A percentile compares a stretch with the other conserved stretches of the same genome.
These are phyloP conservation scores for Eonycteris spelaea DNA, from an alignment of 2,113 vertebrate genomes.

Conservation along the genomic window DNA sequence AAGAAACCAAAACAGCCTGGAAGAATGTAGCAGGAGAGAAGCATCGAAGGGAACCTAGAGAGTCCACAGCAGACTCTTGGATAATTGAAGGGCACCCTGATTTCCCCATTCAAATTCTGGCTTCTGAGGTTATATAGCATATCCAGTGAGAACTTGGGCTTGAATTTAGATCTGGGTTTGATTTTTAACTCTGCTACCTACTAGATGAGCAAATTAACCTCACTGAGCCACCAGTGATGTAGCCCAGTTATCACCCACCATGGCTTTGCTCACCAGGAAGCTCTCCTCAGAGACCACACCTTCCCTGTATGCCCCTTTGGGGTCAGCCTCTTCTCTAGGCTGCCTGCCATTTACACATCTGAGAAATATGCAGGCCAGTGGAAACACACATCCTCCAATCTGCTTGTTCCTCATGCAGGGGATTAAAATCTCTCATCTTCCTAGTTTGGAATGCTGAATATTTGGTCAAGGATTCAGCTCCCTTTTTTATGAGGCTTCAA, in stretches of 20 bases:
- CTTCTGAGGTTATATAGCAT: not conserved
- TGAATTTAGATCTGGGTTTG: not conserved
- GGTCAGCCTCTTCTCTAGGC: not conserved
- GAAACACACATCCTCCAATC: not conserved
- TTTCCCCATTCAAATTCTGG: not conserved
- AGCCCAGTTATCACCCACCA: not conserved
- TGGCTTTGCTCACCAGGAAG: not conserved
- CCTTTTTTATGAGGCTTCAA: slow-evolving; percentile 65
- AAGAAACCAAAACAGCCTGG: too few species aligned
- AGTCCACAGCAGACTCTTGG: not conserved
- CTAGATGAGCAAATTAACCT: not conserved
- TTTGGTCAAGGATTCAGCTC: slow-evolving; percentile 67
- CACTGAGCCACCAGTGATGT: not conserved
- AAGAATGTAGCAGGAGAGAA: not conserved
- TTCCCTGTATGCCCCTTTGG: not conserved
- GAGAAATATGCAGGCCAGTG: slow-evolving; percentile 39
- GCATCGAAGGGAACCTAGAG: not conserved
- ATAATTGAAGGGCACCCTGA: not conserved
- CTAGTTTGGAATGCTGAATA: slow-evolving; percentile 64
- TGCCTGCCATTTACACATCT: slow-evolving; percentile 42
- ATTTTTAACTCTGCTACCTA: not conserved
- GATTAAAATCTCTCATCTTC: slow-evolving; percentile 67
- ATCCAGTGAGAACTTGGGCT: not conserved
- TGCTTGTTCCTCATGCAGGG: slow-evolving; percentile 36
- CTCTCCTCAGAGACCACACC: not conserved